These are phyloP conservation scores for Xylocopa sonorina DNA, from an alignment of 1,140 invertebrate species.

Conservation along the genomic window DNA sequence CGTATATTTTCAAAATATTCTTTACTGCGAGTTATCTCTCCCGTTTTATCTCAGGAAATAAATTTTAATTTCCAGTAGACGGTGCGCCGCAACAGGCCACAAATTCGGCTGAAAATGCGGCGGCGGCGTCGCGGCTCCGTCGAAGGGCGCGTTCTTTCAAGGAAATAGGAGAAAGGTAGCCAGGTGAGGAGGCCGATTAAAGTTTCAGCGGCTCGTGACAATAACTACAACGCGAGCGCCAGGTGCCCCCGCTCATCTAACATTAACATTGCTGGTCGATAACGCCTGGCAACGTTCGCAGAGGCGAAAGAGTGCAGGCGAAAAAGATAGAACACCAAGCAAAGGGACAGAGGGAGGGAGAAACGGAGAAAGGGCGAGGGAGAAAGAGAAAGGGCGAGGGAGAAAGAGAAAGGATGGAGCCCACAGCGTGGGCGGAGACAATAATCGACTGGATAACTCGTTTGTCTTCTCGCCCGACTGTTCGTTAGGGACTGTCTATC, in stretches of 20 bases:
- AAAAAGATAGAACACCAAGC: not conserved
- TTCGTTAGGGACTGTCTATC: constrained; percentile 68
- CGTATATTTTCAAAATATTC: no score
- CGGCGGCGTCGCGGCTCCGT: not conserved
- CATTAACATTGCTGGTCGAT: constrained; percentile 68
- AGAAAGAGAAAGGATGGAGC: constrained; percentile 39
- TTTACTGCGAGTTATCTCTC: no score
- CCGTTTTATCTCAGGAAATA: no score
- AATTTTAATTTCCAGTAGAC: no score
- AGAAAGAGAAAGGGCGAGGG: constrained; percentile 9
- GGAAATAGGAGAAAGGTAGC: constrained; percentile 58
- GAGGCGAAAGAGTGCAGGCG: not conserved
- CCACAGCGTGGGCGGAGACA: constrained; percentile 62
- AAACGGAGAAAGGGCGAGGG: not conserved
- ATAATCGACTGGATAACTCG: constrained; percentile 69
- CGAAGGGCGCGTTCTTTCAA: constrained; percentile 44
- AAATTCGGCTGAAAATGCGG: not conserved
- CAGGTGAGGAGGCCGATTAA: constrained; percentile 66
- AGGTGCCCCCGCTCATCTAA: constrained; percentile 65
- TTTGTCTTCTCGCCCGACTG: constrained; percentile 65
- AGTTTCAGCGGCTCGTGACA: constrained; percentile 66
- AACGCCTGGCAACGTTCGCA: constrained; percentile 31
- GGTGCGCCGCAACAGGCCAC: not conserved
- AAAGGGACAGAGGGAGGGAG: not conserved
- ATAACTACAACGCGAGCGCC: constrained; percentile 65